Evolutionary conservation across 2,113 vertebrate genomes (phyloP), one percentile per base, ranked within the genome.

Genomic region (Solea senegalensis): DNA sequence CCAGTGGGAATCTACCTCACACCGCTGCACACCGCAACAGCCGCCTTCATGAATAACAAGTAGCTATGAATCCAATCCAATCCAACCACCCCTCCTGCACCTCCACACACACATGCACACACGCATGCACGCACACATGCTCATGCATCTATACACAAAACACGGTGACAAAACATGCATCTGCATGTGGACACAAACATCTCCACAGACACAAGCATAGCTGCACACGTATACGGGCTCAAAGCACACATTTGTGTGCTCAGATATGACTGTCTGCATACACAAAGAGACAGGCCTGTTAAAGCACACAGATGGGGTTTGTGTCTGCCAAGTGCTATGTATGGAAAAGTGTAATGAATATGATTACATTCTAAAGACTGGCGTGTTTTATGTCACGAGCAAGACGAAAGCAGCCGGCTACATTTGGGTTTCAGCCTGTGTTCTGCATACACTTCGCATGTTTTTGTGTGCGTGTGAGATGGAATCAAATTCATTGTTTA

Each of bases 1-100:
- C 86, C 73, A 50, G 72, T 78, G 86, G 86, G 81, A 90, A 82
- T 89, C 81, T 88, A 83, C 71, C 62, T 80, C 58, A 74, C 76
- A 67, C 80, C 74, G 77, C 85, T 87, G 82, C 82, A 84, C 74
- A 83, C 74, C 81, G 67, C 86, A 80, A 82, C 78, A 87, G 80
- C 75, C 73, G n/a, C 82, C 67, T 76, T 80, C 81, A 90, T 90
- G 89, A 89, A 92, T 91, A 84, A 74, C 88, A 92, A 90, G 79
- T 83, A 89, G 81, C 78, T 83, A 49, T 65, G 78, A 80, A 81
- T 3, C 34, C 45, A 12, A 48, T 12, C 45, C 45, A 48, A 48
- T 60, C 49, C 70, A 58, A 39, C 46, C n/a, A 69, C 53, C 61
- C 43, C 59, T 12, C 45, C 57, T 27, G 43, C 67, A 16, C 34